Evolutionary conservation across 2,888 invertebrate genomes (phyloP).

Genomic region (Drosophila birchii): DNA sequence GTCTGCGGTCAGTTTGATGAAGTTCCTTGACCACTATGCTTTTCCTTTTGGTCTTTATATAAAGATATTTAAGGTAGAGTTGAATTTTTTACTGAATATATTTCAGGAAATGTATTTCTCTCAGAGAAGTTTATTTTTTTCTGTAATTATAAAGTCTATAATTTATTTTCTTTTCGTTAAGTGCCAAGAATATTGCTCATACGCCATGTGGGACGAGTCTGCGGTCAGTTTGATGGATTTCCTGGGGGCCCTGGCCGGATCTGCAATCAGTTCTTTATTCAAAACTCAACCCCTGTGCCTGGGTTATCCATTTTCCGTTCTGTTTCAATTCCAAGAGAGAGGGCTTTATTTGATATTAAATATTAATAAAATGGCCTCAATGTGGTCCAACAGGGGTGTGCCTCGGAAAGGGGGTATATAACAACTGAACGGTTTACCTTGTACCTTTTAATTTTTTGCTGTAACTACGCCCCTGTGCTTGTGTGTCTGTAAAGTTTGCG

Average conservation of each 20-base stretch:
- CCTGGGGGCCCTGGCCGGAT: constrained; percentile 22
- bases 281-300: constrained; percentile 61
- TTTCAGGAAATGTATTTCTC: background rate
- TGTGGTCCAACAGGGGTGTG: constrained; percentile 51
- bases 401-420: background rate
- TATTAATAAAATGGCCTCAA: constrained; percentile 82
- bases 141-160: background rate
- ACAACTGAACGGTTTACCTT: constrained; percentile 9
- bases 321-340: constrained; percentile 56
- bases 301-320: constrained; percentile 58
- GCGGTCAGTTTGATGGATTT: constrained; percentile 73
- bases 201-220: constrained; percentile 46
- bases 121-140: background rate
- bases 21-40: constrained; percentile 43
- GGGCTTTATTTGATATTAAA: constrained; percentile 79
- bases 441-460: constrained; percentile 29
- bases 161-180: constrained; percentile 28
- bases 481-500: constrained; percentile 72
- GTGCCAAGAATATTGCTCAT: constrained; percentile 56
- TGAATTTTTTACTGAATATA: background rate
- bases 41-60: constrained; percentile 9
- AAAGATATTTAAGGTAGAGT: background rate
- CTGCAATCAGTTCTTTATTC: constrained; percentile 58
- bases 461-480: constrained; percentile 38
- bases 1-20: constrained; percentile 70